phyloP scores from a whole-genome alignment of 1,140 invertebrate genomes.

The Lepidurus couesii region DNA sequence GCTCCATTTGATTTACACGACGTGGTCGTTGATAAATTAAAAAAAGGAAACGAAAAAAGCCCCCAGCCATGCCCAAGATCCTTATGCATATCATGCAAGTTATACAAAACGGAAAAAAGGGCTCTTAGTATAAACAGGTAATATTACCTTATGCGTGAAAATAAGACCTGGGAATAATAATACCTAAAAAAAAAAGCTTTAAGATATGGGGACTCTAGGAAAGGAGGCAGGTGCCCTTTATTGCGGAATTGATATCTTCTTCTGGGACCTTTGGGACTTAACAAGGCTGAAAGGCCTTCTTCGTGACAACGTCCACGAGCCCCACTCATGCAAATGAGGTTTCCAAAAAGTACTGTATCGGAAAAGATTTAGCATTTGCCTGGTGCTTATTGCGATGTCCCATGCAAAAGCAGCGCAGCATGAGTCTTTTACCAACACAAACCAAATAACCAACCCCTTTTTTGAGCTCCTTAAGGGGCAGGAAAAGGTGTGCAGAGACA shows the following conservation, averaged over 20 bases:
- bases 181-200: neutral
- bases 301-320: neutral
- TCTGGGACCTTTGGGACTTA: neutral
- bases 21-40: neutral
- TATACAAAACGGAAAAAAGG: neutral
- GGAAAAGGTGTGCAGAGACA: neutral
- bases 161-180: neutral
- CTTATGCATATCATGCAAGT: neutral
- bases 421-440: neutral
- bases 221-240: conserved; percentile 2
- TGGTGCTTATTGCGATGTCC: neutral
- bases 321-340: conserved; percentile 14
- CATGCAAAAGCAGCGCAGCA: neutral
- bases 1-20: conserved; percentile 4
- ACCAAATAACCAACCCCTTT: neutral
- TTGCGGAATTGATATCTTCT: conserved; percentile 16
- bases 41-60: neutral
- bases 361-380: neutral
- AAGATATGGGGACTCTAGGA: neutral
- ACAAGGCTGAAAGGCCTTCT: conserved; percentile 15
- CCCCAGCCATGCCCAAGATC: conserved; percentile 8
- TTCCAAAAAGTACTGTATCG: neutral
- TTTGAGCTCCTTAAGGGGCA: neutral
- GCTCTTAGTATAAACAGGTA: conserved; percentile 4
- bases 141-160: conserved; percentile 5